phyloP scores from a whole-genome alignment of 2,797 vertebrate genomes.

The Lacerta agilis region DNA sequence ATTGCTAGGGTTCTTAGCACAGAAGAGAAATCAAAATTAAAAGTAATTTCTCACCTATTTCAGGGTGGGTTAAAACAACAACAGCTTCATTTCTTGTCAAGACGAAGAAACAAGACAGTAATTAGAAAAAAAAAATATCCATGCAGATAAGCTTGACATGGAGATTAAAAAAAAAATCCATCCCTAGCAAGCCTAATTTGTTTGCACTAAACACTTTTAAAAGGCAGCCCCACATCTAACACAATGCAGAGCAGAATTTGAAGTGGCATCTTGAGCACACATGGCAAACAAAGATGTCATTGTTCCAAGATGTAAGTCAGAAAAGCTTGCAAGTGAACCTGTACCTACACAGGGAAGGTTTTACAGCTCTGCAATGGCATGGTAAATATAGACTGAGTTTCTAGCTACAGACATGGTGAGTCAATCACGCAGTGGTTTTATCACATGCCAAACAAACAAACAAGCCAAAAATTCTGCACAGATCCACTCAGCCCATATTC shows the following conservation, averaged over 20 bases:
- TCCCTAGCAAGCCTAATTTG: too few relatives aligned
- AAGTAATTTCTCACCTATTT: too few relatives aligned
- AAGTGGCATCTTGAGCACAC: neutral
- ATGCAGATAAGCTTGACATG: too few relatives aligned
- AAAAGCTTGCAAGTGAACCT: neutral
- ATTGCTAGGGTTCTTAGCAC: neutral
- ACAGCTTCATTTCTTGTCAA: too few relatives aligned
- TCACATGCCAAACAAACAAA: constrained; percentile 2
- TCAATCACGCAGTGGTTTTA: constrained; percentile 6
- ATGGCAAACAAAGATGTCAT: neutral
- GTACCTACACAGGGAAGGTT: neutral
- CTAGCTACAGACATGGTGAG: neutral
- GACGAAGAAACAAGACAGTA: too few relatives aligned
- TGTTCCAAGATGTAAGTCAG: neutral
- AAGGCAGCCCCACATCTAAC: neutral
- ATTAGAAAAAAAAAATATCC: too few relatives aligned
- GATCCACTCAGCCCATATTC: constrained; percentile 14
- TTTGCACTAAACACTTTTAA: neutral
- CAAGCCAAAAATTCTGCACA: neutral
- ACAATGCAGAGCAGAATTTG: neutral
- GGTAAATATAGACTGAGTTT: neutral
- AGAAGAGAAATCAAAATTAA: too few relatives aligned
- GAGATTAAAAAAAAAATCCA: too few relatives aligned
- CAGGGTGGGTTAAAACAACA: too few relatives aligned
- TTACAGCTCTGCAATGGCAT: neutral